Evolutionary conservation across 2,113 vertebrate species (phyloP).

Genomic region (Morphnarchus princeps): DNA sequence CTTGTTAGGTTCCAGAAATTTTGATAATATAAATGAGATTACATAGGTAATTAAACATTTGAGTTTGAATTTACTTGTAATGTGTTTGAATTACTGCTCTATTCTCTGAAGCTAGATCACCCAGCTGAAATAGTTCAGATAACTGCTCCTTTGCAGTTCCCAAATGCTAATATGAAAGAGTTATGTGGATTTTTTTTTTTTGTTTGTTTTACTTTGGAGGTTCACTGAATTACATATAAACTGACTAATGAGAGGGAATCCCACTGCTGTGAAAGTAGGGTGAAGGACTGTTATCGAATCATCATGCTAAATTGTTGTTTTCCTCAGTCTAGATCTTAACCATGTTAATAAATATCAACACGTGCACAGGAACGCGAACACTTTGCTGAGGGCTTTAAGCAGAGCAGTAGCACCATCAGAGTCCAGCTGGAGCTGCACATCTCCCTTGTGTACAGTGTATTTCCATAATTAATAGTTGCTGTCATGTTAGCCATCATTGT

Average conservation of each 20-base stretch:
- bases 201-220: neutral
- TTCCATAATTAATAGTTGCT: neutral
- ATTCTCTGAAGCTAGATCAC: neutral
- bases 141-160: neutral
- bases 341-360: neutral
- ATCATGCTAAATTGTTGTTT: neutral
- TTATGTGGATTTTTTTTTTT: too few species aligned
- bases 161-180: neutral
- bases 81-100: neutral
- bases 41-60: neutral
- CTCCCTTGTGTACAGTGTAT: neutral
- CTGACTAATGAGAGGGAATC: neutral
- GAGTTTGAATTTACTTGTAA: neutral
- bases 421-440: neutral
- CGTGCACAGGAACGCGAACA: neutral
- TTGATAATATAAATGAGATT: neutral
- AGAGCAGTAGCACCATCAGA: neutral
- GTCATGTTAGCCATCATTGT: neutral
- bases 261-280: neutral
- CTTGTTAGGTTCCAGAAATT: neutral
- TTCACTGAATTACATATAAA: neutral
- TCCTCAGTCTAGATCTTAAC: neutral
- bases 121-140: neutral
- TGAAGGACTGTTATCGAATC: neutral
- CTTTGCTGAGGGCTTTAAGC: neutral